Evolutionary conservation across 2,888 invertebrate genomes (phyloP).

Genomic region (Eupithecia pulchellata): DNA sequence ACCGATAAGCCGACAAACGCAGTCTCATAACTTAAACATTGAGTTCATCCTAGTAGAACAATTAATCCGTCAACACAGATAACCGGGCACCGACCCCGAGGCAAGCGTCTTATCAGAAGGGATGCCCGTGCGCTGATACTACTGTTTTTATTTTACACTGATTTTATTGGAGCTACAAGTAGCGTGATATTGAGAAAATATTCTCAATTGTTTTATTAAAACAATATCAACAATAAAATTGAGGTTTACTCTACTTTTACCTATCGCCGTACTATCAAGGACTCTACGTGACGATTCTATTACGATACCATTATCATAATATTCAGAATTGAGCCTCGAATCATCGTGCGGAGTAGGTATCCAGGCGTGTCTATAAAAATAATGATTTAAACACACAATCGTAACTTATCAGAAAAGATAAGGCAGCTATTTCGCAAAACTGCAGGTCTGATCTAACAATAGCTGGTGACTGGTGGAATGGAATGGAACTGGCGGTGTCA

Average conservation of each 20-base stretch:
- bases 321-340: not conserved
- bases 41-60: conserved; percentile 6
- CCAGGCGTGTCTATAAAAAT: not conserved
- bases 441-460: not conserved
- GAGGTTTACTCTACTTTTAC: not conserved
- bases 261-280: not conserved
- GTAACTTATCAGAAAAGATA: not conserved
- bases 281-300: not conserved
- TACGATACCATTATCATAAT: too few relatives aligned
- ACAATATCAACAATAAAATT: too few relatives aligned
- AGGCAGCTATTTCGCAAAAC: not conserved
- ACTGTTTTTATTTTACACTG: conserved; percentile 30
- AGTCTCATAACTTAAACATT: conserved; percentile 4
- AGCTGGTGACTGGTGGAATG: conserved; percentile 9
- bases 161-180: not conserved
- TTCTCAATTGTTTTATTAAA: too few relatives aligned
- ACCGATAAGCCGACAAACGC: conserved; percentile 5
- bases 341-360: not conserved
- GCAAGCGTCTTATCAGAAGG: conserved; percentile 31
- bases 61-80: conserved; percentile 38
- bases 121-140: conserved; percentile 31
- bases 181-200: too few relatives aligned
- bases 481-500: conserved; percentile 51
- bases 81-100: conserved; percentile 28
- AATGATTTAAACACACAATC: not conserved